Evolutionary conservation across 1,140 invertebrate species (phyloP).

Genomic region (Coenobita brevimanus): DNA sequence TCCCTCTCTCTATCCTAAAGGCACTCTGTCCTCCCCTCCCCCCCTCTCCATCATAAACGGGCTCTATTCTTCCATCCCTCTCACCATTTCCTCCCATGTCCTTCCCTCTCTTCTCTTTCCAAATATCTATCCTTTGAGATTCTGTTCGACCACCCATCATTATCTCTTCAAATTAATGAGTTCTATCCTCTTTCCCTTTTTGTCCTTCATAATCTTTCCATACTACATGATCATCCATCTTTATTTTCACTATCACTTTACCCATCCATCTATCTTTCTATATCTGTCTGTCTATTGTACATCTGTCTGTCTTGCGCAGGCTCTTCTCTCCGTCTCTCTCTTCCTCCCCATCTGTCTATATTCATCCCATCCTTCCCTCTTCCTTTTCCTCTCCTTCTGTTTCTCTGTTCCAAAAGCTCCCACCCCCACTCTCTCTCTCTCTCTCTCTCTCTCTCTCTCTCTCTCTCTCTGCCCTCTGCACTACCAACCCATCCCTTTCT

Average conservation of each 20-base stretch:
- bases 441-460: neutral
- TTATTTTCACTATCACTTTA: neutral
- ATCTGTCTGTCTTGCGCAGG: neutral
- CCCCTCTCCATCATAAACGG: neutral
- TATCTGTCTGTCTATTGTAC: neutral
- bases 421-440: neutral
- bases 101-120: neutral
- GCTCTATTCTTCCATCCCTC: neutral
- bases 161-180: neutral
- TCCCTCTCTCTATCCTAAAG: neutral
- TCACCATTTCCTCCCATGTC: neutral
- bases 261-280: neutral
- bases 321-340: neutral
- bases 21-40: neutral
- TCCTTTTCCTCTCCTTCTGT: slow-evolving; percentile 8
- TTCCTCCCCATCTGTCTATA: no score
- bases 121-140: neutral
- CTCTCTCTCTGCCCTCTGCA: neutral
- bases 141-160: neutral
- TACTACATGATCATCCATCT: neutral
- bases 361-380: no score
- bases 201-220: neutral
- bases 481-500: no score
- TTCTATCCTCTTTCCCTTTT: neutral
- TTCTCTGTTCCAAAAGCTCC: neutral